Evolutionary conservation across 2,888 invertebrate genomes (phyloP), one percentile per base, ranked within the genome.

Genomic region (Drosophila emarginata): DNA sequence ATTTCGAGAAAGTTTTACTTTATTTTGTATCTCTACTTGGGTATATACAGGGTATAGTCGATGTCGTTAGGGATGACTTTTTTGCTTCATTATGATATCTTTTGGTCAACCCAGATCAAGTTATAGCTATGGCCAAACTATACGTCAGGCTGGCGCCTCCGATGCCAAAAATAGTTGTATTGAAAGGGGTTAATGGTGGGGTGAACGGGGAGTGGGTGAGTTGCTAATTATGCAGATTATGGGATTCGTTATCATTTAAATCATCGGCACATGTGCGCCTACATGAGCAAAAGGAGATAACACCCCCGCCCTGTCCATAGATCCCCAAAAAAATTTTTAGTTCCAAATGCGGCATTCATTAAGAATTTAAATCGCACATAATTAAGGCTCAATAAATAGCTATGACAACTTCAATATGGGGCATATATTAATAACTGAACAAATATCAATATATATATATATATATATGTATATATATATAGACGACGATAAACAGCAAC

Each of bases 281-380:
- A 77, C 65, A 51, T 11, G 45, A 37, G 32, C 28, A 50, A 0
- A 18, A 4, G 18, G 18, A 18, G 45, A 11, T 18, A 15, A 39
- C 52, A 15, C 28, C 58, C 15, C n/a, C 40, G n/a, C 40, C 39
- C 12, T 32, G 15, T 14, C 54, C 18, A 11, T 12, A 4, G 54
- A 9, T 14, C 9, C 2, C 6, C 3, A 28, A 4, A 28, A 28
- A 28, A n/a, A 28, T n/a, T n/a, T n/a, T n/a, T n/a, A 32, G 58
- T 11, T 11, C 73, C 76, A 67, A 87, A 85, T 62, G 76, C 67
- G 78, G 87, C 78, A 78, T 82, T 82, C 82, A 84, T 84, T 84
- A 84, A 80, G 85, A 87, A 84, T 87, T 82, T 77, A 84, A 88
- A 88, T 74, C 75, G 75, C 74, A 73, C 72, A 88, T 87, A 88